These are phyloP conservation scores for Ennomos erosarius DNA, from an alignment of 2,888 invertebrate genomes.

Conservation along the genomic window DNA sequence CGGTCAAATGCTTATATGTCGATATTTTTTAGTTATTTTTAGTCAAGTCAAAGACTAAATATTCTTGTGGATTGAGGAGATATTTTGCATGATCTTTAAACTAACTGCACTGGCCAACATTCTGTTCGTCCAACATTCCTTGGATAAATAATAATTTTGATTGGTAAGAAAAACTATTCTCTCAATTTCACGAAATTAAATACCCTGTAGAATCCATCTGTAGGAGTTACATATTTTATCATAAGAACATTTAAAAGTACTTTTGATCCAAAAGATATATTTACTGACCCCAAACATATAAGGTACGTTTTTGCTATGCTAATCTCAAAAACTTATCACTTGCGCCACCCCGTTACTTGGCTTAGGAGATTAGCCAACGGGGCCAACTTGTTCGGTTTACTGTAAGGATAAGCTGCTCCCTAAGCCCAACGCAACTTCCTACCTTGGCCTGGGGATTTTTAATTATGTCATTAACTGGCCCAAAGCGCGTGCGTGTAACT, in stretches of 20 bases:
- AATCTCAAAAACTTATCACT: constrained; percentile 65
- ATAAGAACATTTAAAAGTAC: neutral
- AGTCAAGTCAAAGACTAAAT: no score
- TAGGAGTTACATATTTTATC: no score
- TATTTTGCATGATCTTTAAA: no score
- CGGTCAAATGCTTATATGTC: no score
- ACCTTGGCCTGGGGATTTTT: constrained; percentile 71
- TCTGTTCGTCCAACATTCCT: no score
- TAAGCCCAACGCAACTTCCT: constrained; percentile 45
- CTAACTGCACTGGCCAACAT: no score
- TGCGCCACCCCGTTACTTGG: constrained; percentile 66
- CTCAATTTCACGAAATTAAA: no score
- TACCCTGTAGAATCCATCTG: no score
- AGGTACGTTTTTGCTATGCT: constrained; percentile 14
- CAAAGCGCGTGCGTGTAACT: constrained; percentile 70
- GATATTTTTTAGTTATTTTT: no score
- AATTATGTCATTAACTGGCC: constrained; percentile 77
- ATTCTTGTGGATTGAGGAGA: no score
- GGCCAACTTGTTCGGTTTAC: constrained; percentile 76
- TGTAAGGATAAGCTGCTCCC: constrained; percentile 67
- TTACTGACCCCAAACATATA: constrained; percentile 26
- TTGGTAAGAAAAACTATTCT: no score
- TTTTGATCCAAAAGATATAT: constrained; percentile 9
- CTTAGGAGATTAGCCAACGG: constrained; percentile 79
- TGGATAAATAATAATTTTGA: no score